Conservation (phyloP, 2,888 invertebrate species). For the Apodemia zela region DNA sequence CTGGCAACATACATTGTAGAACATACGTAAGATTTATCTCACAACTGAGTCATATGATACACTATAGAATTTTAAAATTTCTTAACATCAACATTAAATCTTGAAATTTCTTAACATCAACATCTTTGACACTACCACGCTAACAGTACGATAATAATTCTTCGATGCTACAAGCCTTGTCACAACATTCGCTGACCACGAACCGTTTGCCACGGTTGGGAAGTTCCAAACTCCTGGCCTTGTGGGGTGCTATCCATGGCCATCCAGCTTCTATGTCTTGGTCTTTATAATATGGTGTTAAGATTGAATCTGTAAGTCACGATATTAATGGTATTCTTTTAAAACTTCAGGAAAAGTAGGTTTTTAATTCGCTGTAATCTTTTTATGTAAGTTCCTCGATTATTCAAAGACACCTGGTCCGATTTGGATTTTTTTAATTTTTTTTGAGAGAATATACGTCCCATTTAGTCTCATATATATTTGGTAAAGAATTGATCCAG, state of each 20-base stretch:
- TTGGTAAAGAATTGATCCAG: too few species aligned
- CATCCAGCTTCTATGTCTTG: conserved; percentile 42
- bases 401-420: too few species aligned
- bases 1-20: too few species aligned
- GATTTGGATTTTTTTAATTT: too few species aligned
- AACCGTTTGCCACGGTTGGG: conserved; percentile 43
- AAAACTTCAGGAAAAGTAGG: too few species aligned
- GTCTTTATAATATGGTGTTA: conserved; percentile 47
- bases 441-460: too few species aligned
- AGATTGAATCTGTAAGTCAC: conserved; percentile 41
- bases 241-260: conserved; percentile 48
- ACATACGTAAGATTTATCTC: too few species aligned
- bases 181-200: conserved; percentile 54
- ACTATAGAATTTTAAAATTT: not conserved
- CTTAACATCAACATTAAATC: not conserved
- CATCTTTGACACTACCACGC: not conserved
- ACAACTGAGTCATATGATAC: not conserved
- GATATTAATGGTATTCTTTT: not conserved
- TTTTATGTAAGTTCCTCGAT: too few species aligned
- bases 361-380: too few species aligned
- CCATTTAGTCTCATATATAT: too few species aligned
- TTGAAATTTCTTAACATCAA: conserved; percentile 15
- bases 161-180: conserved; percentile 48
- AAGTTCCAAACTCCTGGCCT: conserved; percentile 39
- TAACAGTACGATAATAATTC: conserved; percentile 52